Evolutionary conservation across 2,888 invertebrate species (phyloP).

Genomic region (Hyles lineata): DNA sequence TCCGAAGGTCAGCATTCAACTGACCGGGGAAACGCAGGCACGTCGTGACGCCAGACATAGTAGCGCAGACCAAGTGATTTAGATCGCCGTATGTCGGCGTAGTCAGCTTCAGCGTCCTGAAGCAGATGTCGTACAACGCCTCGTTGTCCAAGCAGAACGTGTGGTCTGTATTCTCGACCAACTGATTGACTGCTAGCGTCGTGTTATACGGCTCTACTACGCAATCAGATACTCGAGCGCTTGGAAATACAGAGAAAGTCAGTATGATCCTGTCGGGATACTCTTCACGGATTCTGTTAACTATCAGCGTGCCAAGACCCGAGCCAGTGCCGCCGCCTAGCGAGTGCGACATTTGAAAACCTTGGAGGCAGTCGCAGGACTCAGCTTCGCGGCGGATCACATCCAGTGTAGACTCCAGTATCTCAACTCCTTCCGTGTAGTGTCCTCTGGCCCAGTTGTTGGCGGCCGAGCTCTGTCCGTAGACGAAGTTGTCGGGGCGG

Average conservation of each 20-base stretch:
- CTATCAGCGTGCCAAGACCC: slow-evolving; percentile 87
- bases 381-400: slow-evolving; percentile 94
- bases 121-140: slow-evolving; percentile 89
- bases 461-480: slow-evolving; percentile 83
- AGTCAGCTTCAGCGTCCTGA: slow-evolving; percentile 89
- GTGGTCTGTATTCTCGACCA: slow-evolving; percentile 90
- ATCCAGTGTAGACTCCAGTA: slow-evolving; percentile 92
- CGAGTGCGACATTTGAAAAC: slow-evolving; percentile 93
- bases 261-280: slow-evolving; percentile 95
- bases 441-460: slow-evolving; percentile 88
- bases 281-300: slow-evolving; percentile 94
- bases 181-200: slow-evolving; percentile 92
- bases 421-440: slow-evolving; percentile 96
- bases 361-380: slow-evolving; percentile 95
- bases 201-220: slow-evolving; percentile 91
- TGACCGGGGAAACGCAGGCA: slow-evolving; percentile 88
- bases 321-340: slow-evolving; percentile 82
- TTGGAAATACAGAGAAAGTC: slow-evolving; percentile 92
- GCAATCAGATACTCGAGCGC: slow-evolving; percentile 90
- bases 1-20: slow-evolving; percentile 76
- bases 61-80: slow-evolving; percentile 92
- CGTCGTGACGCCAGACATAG: slow-evolving; percentile 94
- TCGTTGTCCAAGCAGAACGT: slow-evolving; percentile 91
- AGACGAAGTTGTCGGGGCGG: slow-evolving; percentile 95
- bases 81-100: slow-evolving; percentile 92